These are phyloP conservation scores for Cacoxenus indagator DNA, from an alignment of 2,888 invertebrate genomes.

Conservation along the genomic window DNA sequence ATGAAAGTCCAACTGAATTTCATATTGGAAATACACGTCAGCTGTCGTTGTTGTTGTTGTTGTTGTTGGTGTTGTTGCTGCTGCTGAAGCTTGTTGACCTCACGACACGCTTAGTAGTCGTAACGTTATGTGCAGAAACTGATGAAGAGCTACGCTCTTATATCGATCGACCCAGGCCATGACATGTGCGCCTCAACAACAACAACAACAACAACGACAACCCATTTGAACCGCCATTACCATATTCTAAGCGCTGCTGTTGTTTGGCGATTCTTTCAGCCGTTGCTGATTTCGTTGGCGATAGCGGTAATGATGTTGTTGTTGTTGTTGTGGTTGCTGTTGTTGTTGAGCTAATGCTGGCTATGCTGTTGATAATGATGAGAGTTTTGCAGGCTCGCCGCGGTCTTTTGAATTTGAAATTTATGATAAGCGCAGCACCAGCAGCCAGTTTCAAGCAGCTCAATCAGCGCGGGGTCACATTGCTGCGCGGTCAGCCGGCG, in stretches of 20 bases:
- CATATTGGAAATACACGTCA: neutral
- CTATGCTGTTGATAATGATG: neutral
- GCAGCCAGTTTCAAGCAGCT: neutral
- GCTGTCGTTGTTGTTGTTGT: neutral
- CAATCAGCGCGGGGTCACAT: neutral
- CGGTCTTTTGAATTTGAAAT: neutral
- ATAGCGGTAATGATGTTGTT: neutral
- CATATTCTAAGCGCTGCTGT: neutral
- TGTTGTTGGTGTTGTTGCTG: neutral
- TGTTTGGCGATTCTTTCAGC: neutral
- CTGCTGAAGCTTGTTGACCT: constrained; percentile 32
- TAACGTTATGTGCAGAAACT: constrained; percentile 35
- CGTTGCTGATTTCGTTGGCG: neutral
- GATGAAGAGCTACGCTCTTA: constrained; percentile 33
- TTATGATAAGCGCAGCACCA: neutral
- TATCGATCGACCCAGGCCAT: constrained; percentile 29
- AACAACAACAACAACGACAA: no score
- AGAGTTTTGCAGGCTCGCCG: neutral
- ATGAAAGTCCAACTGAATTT: constrained; percentile 39
- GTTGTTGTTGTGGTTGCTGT: neutral
- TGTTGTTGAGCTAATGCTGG: neutral
- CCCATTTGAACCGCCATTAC: neutral
- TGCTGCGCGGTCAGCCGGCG: neutral
- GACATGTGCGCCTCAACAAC: neutral
- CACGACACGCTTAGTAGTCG: constrained; percentile 22